A percentile compares a stretch with the other conserved stretches of the same genome.
Conservation (phyloP, 2,113 vertebrate species). For the Gorsachius goisagi region DNA sequence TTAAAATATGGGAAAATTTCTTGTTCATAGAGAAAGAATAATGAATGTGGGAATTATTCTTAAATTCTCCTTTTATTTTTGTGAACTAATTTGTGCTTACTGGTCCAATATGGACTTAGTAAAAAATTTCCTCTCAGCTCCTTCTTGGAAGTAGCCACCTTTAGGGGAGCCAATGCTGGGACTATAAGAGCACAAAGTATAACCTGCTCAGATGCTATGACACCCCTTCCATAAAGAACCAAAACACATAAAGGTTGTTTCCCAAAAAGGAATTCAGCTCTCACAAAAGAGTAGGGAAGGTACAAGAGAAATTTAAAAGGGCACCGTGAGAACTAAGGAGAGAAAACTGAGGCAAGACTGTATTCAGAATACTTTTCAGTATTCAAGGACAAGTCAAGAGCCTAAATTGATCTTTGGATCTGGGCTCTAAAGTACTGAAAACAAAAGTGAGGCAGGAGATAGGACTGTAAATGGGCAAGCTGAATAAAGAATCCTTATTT, state of each 20-base stretch:
- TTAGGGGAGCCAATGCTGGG: rapidly evolving
- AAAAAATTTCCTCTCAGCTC: background rate
- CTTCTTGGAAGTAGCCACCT: background rate
- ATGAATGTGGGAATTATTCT: background rate
- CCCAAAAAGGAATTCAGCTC: background rate
- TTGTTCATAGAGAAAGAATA: background rate
- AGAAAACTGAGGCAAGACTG: background rate
- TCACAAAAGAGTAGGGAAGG: background rate
- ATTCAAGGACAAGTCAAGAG: background rate
- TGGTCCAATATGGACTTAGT: background rate
- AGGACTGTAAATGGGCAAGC: background rate
- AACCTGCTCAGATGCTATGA: background rate
- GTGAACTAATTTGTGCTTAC: background rate
- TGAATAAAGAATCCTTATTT: background rate
- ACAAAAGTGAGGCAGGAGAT: background rate
- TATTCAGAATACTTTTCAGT: background rate
- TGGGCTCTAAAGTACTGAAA: background rate
- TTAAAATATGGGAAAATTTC: background rate
- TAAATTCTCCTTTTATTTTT: background rate
- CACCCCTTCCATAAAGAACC: background rate
- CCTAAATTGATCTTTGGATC: constrained; percentile 5
- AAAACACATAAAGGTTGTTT: background rate
- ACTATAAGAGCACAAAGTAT: background rate
- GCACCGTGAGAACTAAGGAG: background rate
- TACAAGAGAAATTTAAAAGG: background rate